Base-by-base conservation (phyloP, 2,888 invertebrate species). In the Lobophora halterata region DNA sequence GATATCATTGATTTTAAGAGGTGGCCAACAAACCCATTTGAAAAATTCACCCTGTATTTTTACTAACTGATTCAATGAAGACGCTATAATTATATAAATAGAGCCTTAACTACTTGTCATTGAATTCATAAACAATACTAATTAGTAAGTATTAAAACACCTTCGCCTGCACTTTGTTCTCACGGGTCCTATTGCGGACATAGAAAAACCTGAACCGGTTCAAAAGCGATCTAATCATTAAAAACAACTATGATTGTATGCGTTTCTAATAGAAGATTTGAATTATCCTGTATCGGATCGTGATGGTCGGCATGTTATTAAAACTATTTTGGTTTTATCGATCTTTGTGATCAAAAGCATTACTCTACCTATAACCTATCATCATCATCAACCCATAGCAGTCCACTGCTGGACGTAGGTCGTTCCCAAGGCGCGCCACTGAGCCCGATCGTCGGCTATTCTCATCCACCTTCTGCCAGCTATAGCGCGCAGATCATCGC, bases 141-240 rank as follows among this genome's bases (percentile, higher is more conserved):
- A 73, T 72, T 61, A 68, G 62, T 58, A 55, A 52, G 56, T 57
- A 61, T 58, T 53, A 57, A 61, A 51, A 45, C 44, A 55, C 35
- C 38, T 41, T 49, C 50, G 53, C 52, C 52, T 46, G 54, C 58
- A 46, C 50, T 64, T 65, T 70, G 63, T 78, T 81, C 77, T 72
- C 79, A 79, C 74, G 75, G 46, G 53, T 58, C 44, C 49, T 54
- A 49, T 56, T 60, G 50, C 47, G 55, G 55, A 49, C 57, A 72
- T 73, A 73, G 72, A 78, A 80, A 80, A 80, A 78, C 58, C 55
- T 40, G 21, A 74, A 80, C 82, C 79, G 80, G 80, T 82, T 80
- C 60, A 29, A 45, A 50, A 55, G 61, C 67, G 65, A 67, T 67
- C 57, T 60, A 61, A 65, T 61, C 64, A 60, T 50, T 52, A 45